Evolutionary conservation across 2,888 invertebrate species (phyloP), one percentile per base, ranked within the genome.

Genomic region (Pterostichus madidus): DNA sequence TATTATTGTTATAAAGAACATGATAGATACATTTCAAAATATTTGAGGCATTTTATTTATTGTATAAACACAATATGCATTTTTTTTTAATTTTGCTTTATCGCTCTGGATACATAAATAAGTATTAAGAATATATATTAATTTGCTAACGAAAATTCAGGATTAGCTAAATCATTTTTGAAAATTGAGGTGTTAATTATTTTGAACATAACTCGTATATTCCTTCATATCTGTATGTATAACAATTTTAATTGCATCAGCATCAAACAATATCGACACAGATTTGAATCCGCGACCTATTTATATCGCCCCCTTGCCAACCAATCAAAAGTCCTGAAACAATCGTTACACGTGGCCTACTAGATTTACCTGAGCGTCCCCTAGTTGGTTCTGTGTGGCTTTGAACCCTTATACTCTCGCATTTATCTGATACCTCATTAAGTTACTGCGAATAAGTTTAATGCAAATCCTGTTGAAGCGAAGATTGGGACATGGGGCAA

Each of bases 401-500:
- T 56, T 56, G 17, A 17, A 5, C 5, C 15, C 7, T 15, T 17
- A 56, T 56, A 17, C 56, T 17, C 56, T 17, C 17, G 56, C 56
- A 56, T 56, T 56, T 56, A 17, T 56, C 56, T 56, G 17, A 56
- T 56, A 17, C 56, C 56, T 56, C 56, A 56, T 56, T 56, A 56
- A 17, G 56, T 56, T 56, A 17, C 56, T 56, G 56, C 13, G 56
- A 56, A 56, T 56, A 56, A 56, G 56, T 56, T 56, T 56, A 56
- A 56, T 56, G 56, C 56, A 56, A 56, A 56, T 56, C 56, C 56
- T 15, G 13, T 17, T 8, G 15, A 56, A 56, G 56, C 17, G 56
- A 56, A 56, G 56, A 56, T 17, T 17, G 56, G 56, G 56, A 56
- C 56, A 56, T 52, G 56, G 17, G 56, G 56, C 56, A 56, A 56